Evolutionary conservation across 2,888 invertebrate species (phyloP), one percentile per base, ranked within the genome.

Genomic region (Hydraecia micacea): DNA sequence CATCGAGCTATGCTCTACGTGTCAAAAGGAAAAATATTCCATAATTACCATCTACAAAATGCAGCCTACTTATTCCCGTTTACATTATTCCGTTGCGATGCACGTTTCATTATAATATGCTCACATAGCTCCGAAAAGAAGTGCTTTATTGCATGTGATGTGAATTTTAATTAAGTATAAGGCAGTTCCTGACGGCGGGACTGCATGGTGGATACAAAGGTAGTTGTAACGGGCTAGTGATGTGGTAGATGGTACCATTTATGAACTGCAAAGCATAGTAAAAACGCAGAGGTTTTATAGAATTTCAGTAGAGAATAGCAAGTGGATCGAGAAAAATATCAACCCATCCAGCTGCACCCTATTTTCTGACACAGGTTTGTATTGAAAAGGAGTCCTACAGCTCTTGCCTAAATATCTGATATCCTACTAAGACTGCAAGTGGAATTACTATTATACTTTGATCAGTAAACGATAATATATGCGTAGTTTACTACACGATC

Each of bases 81-180:
- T n/a, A 58, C 42, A 84, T 79, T 71, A 75, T 82, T 80, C 70
- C 15, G 49, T 72, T 63, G 58, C 73, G 36, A 74, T 80, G 67
- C 46, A 75, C 39, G 25, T 39, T 80, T 72, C 62, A 65, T 68
- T 69, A 72, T 42, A 83, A 66, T 62, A 42, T 58, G 73, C 15
- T 58, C 69, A 80, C 78, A 81, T 79, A 80, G 79, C 83, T 76
- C 75, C 77, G 80, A 76, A 82, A 82, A 86, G 77, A 87, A 90
- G 88, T 91, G 81, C 85, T 91, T 88, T 86, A 90, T 90, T 88
- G 90, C 91, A 92, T 89, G 92, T 90, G 92, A 92, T 89, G 92
- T 90, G 92, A 90, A 91, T 93, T 90, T 90, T 90, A 91, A 92
- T 90, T 83, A 32, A 3, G 32, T 32, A 85, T 87, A 89, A 81